These are phyloP conservation scores for Egretta garzetta DNA, from an alignment of 2,113 vertebrate genomes.

Conservation along the genomic window DNA sequence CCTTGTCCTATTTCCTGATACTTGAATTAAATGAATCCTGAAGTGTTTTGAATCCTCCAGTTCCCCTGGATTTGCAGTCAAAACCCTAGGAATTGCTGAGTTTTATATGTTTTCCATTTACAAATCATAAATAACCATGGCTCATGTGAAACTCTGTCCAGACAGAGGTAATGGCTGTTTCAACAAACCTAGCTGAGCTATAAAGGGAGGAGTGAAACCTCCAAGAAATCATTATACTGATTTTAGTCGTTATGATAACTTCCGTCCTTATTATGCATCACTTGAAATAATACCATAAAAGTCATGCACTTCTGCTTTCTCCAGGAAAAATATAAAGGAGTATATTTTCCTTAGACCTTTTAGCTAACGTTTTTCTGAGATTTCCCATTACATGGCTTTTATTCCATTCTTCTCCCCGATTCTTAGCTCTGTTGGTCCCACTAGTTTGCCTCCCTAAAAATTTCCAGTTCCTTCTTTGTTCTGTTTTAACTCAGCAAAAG, in stretches of 20 bases:
- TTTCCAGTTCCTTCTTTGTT: not conserved
- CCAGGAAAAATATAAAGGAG: not conserved
- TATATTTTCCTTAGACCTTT: not conserved
- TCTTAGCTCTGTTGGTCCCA: not conserved
- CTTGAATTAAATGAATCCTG: not conserved
- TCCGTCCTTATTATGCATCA: not conserved
- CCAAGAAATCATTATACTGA: not conserved
- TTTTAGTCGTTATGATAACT: not conserved
- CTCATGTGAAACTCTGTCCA: not conserved
- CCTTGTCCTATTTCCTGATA: not conserved
- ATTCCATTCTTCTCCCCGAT: not conserved
- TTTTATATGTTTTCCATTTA: not conserved
- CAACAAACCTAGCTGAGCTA: not conserved
- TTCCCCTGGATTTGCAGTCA: not conserved
- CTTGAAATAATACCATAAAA: not conserved
- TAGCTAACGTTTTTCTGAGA: not conserved
- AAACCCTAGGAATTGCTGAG: not conserved
- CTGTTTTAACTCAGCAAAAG: not conserved
- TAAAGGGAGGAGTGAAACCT: not conserved
- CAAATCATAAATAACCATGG: not conserved
- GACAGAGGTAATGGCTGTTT: not conserved
- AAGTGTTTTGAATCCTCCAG: not conserved
- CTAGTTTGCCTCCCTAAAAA: not conserved
- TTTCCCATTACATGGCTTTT: not conserved
- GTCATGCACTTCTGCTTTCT: not conserved